phyloP scores from a whole-genome alignment of 2,888 invertebrate species.

The Brenthis daphne region DNA sequence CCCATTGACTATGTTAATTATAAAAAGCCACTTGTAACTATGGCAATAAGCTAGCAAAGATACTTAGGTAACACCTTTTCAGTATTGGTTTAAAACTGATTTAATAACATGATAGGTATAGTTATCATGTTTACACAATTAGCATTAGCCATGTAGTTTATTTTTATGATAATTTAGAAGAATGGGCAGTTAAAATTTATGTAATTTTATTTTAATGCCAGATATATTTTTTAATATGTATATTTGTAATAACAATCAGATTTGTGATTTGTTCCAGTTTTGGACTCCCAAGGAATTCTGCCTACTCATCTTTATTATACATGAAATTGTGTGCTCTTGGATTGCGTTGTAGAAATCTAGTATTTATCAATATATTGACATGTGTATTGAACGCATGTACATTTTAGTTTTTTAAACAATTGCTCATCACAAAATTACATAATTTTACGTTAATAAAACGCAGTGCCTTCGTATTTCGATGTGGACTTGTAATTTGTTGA shows the following conservation, averaged over 20 bases:
- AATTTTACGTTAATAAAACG: constrained; percentile 54
- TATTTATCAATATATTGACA: constrained; percentile 15
- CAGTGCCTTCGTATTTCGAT: constrained; percentile 73
- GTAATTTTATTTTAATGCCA: constrained; percentile 26
- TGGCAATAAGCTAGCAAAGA: constrained; percentile 74
- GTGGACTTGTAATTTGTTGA: constrained; percentile 51
- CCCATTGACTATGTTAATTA: constrained; percentile 44
- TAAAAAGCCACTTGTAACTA: constrained; percentile 60
- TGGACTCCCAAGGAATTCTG: constrained; percentile 22
- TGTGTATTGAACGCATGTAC: constrained; percentile 11
- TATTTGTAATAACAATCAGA: constrained; percentile 25
- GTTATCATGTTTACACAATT: constrained; percentile 74
- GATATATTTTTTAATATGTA: constrained; percentile 23
- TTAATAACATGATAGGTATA: constrained; percentile 64
- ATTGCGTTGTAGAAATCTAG: constrained; percentile 36
- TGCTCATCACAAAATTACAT: constrained; percentile 50
- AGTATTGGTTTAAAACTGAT: constrained; percentile 77
- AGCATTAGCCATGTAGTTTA: constrained; percentile 73
- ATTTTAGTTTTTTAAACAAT: constrained; percentile 39
- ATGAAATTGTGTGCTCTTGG: constrained; percentile 41
- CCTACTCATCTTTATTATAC: constrained; percentile 40
- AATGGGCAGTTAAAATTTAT: constrained; percentile 37
- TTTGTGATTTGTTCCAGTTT: constrained; percentile 7
- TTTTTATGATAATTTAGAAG: constrained; percentile 46
- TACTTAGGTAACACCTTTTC: constrained; percentile 72